Evolutionary conservation across 2,113 vertebrate genomes (phyloP).

Genomic region (Charina bottae): DNA sequence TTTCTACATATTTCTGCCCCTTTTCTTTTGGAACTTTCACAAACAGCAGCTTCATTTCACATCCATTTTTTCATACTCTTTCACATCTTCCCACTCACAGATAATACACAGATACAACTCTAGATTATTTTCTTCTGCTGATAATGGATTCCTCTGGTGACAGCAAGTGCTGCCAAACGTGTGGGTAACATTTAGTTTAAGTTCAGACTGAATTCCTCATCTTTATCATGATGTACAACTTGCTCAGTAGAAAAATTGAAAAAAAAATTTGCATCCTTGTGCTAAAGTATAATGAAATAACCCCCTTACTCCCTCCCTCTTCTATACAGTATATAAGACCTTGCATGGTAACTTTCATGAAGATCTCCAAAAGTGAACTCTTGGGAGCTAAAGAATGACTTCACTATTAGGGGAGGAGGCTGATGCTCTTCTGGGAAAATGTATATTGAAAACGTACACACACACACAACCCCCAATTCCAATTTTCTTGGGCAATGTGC

Average conservation of each 20-base stretch:
- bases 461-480: background rate
- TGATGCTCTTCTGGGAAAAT: background rate
- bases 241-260: conserved; percentile 34
- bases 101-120: conserved; percentile 5
- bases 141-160: conserved; percentile 49
- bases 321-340: background rate
- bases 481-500: background rate
- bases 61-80: background rate
- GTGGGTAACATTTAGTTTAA: conserved; percentile 27
- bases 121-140: conserved; percentile 45
- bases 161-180: conserved; percentile 45
- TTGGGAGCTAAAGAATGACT: background rate
- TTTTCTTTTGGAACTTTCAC: background rate
- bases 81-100: background rate
- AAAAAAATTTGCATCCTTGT: conserved; percentile 39
- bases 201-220: conserved; percentile 28
- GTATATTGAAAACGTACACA: background rate
- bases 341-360: background rate
- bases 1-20: background rate
- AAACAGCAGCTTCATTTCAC: conserved; percentile 14
- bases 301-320: conserved; percentile 12
- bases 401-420: background rate
- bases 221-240: background rate
- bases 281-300: conserved; percentile 34
- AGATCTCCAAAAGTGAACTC: background rate